These are phyloP conservation scores for Triplophysa yarkandensis DNA, from an alignment of 2,797 vertebrate species.

Conservation along the genomic window DNA sequence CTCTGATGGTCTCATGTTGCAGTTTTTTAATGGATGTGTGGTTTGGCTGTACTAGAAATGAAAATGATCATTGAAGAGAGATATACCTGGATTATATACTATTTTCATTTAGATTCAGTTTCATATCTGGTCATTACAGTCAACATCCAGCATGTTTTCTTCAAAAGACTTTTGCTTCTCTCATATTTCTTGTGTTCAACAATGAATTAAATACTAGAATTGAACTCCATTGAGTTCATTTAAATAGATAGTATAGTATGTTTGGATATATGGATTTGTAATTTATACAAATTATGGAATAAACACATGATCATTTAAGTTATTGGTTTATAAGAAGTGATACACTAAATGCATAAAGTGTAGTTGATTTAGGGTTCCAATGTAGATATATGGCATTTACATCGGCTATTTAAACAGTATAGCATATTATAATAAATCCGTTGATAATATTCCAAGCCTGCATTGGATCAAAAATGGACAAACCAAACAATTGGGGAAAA, in stretches of 20 bases:
- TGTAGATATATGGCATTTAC: background rate
- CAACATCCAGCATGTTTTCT: background rate
- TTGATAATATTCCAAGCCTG: background rate
- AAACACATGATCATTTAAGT: too few relatives aligned
- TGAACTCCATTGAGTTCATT: too few relatives aligned
- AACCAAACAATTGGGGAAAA: too few relatives aligned
- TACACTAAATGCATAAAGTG: background rate
- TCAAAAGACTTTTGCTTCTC: background rate
- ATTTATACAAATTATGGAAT: too few relatives aligned
- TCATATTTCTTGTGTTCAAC: background rate
- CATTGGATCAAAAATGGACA: too few relatives aligned
- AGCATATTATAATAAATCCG: background rate
- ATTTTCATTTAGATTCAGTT: background rate
- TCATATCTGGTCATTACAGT: background rate
- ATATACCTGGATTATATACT: slow-evolving; percentile 6
- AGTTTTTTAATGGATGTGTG: background rate
- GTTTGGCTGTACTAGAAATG: background rate
- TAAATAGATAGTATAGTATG: too few relatives aligned
- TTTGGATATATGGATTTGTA: background rate
- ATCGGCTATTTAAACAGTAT: background rate
- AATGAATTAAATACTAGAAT: too few relatives aligned
- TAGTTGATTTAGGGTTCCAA: background rate
- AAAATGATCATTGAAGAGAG: background rate
- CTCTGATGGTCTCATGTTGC: background rate
- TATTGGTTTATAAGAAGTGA: background rate